Evolutionary conservation across 1,140 invertebrate genomes (phyloP), one percentile per base, ranked within the genome.

Genomic region (Drosophila miranda): DNA sequence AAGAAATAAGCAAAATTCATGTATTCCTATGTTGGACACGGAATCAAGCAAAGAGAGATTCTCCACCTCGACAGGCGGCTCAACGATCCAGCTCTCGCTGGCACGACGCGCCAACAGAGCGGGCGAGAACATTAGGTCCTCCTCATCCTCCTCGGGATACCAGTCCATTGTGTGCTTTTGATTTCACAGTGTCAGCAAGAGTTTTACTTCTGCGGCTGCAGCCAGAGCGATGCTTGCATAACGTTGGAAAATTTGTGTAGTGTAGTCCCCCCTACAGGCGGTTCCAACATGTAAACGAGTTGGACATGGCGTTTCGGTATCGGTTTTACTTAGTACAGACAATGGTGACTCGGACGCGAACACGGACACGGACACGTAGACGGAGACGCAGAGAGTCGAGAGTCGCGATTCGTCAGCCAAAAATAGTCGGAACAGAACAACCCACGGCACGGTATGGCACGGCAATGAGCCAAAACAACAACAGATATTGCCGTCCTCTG

Each of bases 81-180:
- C 95, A 64, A 95, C 94, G 57, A 96, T 97, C 96, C 96, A 97
- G 83, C 95, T 96, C 81, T 96, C 96, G 13, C 95, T 96, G 23
- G 96, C 96, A 53, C 96, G 92, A 44, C 96, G 92, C 44, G 96
- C 95, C 92, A 97, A 93, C 44, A 97, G 92, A 42, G 96, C 96
- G 44, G 96, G 96, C 72, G 95, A 96, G 92, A 95, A 96, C 93
- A 96, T 93, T 72, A 97, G 93, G 76, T 96, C 95, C 90, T 96
- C 95, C 75, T 97, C 96, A 89, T 97, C 96, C 75, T 95, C 94
- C 30, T 94, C 93, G 77, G 94, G 93, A 91, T 94, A 94, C 95
- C 95, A 96, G 92, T 91, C 84, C 90, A 91, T 91, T 19, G 11
- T 57, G 69, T 45, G 14, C 26, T 8, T 28, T 28, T 43, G 2